A percentile compares a stretch with the other conserved stretches of the same genome.
Conservation (phyloP, 2,888 invertebrate species). For the Amiota communis region DNA sequence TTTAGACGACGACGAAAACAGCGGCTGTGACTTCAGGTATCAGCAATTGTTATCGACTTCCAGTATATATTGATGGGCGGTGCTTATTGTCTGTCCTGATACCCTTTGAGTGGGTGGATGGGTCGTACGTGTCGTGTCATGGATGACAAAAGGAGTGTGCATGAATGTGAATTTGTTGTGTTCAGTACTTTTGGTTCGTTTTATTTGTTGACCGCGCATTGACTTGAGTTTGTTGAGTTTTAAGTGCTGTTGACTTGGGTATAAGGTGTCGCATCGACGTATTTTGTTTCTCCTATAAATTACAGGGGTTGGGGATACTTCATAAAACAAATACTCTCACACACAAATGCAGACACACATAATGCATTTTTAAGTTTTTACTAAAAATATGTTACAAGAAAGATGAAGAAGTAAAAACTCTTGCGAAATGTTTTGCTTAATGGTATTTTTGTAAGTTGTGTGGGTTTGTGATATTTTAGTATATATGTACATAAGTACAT, state of each 20-base stretch:
- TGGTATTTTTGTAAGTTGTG: constrained; percentile 16
- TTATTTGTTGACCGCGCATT: constrained; percentile 60
- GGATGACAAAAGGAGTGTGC: constrained; percentile 2
- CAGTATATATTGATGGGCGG: constrained; percentile 20
- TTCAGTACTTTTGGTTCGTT: constrained; percentile 10
- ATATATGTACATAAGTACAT: too few relatives aligned
- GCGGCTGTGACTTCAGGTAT: neutral
- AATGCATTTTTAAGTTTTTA: constrained; percentile 4
- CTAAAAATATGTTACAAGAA: constrained; percentile 1
- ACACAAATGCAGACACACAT: constrained; percentile 1
- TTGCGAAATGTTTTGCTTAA: too few relatives aligned
- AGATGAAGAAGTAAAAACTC: neutral
- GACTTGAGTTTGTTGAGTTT: constrained; percentile 64
- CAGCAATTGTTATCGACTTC: constrained; percentile 12
- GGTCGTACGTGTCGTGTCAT: neutral
- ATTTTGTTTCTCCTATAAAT: neutral
- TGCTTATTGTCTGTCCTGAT: constrained; percentile 2
- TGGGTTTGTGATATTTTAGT: too few relatives aligned
- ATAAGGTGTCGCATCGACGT: constrained; percentile 67
- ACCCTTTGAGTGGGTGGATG: constrained; percentile 4
- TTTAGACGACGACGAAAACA: neutral
- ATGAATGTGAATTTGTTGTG: neutral
- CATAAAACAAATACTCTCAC: neutral
- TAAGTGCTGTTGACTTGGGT: constrained; percentile 71
- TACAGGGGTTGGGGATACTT: too few relatives aligned